Evolutionary conservation across 2,888 invertebrate genomes (phyloP).

Genomic region (Liodrosophila aerea): DNA sequence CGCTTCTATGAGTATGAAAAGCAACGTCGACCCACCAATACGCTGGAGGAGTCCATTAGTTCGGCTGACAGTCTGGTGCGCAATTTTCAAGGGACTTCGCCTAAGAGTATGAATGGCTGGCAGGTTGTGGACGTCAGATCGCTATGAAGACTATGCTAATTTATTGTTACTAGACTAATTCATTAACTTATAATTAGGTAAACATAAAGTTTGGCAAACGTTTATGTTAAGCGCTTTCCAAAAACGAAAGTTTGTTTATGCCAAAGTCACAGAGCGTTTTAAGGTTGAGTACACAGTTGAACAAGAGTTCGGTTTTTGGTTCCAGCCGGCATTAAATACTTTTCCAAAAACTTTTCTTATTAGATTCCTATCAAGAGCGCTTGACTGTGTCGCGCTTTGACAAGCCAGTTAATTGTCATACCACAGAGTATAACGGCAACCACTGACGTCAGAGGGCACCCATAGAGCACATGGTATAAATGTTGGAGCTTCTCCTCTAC

Average conservation of each 20-base stretch:
- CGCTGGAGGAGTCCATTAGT: constrained; percentile 52
- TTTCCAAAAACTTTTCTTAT: constrained; percentile 59
- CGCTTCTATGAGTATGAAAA: constrained; percentile 81
- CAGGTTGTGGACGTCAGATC: constrained; percentile 70
- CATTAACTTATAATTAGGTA: constrained; percentile 39
- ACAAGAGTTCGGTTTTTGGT: constrained; percentile 17
- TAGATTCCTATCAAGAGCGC: constrained; percentile 66
- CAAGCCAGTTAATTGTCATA: constrained; percentile 70
- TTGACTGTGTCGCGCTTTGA: constrained; percentile 65
- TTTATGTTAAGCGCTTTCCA: constrained; percentile 48
- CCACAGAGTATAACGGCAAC: background rate
- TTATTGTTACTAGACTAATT: constrained; percentile 26
- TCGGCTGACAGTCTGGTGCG: constrained; percentile 41
- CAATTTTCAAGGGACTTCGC: constrained; percentile 48
- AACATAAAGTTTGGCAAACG: constrained; percentile 30
- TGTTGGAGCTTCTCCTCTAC: constrained; percentile 8
- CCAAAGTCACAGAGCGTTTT: constrained; percentile 36
- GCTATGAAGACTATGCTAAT: constrained; percentile 25
- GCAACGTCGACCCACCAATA: constrained; percentile 58
- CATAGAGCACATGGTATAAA: constrained; percentile 24
- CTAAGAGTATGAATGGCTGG: constrained; percentile 67
- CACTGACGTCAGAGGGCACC: constrained; percentile 21
- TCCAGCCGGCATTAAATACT: constrained; percentile 33
- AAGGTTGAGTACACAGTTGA: constrained; percentile 72
- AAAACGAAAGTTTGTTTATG: constrained; percentile 59